phyloP scores from a whole-genome alignment of 2,888 invertebrate genomes.

The Stegana nigrithorax region DNA sequence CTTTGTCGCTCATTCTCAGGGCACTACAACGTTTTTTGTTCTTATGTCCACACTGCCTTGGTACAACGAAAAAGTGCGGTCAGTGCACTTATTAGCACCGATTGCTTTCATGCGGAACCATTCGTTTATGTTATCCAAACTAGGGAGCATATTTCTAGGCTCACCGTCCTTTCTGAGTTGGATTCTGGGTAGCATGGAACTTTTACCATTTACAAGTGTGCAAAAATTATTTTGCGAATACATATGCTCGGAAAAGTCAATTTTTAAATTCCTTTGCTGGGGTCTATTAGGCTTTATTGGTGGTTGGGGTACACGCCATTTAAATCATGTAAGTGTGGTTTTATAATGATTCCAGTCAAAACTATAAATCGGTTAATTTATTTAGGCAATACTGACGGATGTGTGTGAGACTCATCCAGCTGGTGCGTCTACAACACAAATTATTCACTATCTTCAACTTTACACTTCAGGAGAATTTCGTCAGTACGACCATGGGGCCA shows the following conservation, averaged over 20 bases:
- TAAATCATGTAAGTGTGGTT: constrained; percentile 66
- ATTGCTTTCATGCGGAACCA: constrained; percentile 73
- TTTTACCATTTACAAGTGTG: constrained; percentile 71
- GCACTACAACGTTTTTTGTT: constrained; percentile 82
- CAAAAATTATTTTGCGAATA: constrained; percentile 63
- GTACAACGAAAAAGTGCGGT: constrained; percentile 76
- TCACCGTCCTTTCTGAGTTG: constrained; percentile 57
- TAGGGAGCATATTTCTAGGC: constrained; percentile 67
- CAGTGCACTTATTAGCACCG: constrained; percentile 78
- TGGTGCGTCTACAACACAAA: constrained; percentile 76
- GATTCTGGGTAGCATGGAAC: constrained; percentile 70
- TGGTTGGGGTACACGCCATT: constrained; percentile 63
- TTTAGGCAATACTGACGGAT: constrained; percentile 76
- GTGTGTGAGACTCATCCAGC: constrained; percentile 77
- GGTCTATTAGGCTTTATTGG: constrained; percentile 60
- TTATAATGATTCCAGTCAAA: constrained; percentile 41
- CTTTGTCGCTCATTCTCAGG: constrained; percentile 76
- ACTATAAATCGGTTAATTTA: background rate
- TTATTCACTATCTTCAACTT: constrained; percentile 79
- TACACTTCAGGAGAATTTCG: constrained; percentile 70
- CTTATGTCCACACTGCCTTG: constrained; percentile 77
- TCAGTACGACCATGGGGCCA: constrained; percentile 72
- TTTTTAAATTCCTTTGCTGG: constrained; percentile 56
- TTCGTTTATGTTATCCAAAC: constrained; percentile 68
- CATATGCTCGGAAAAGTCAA: constrained; percentile 72